These are phyloP conservation scores for Nomada goodeniana DNA, from an alignment of 2,888 invertebrate genomes.

Conservation along the genomic window DNA sequence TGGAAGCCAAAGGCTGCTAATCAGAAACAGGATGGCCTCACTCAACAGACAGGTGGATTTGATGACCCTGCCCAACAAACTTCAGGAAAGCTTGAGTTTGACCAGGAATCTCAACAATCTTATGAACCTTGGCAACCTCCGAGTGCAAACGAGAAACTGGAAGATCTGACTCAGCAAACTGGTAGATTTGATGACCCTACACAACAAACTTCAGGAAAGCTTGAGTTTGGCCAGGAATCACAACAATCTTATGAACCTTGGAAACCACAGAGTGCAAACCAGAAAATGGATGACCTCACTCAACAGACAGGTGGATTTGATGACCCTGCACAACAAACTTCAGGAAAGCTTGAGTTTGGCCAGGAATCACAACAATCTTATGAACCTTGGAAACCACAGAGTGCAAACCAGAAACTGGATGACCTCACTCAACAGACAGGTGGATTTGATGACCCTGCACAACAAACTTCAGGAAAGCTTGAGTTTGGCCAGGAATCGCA, in stretches of 20 bases:
- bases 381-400: slow-evolving; percentile 24
- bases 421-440: slow-evolving; percentile 61
- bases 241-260: slow-evolving; percentile 53
- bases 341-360: slow-evolving; percentile 60
- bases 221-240: slow-evolving; percentile 29
- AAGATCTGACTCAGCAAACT: slow-evolving; percentile 35
- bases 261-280: not conserved
- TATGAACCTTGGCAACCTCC: slow-evolving; percentile 33
- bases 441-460: slow-evolving; percentile 54
- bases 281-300: slow-evolving; percentile 46
- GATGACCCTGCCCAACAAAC: slow-evolving; percentile 74
- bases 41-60: slow-evolving; percentile 60
- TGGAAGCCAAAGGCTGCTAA: not conserved
- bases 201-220: slow-evolving; percentile 50
- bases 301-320: slow-evolving; percentile 49
- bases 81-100: slow-evolving; percentile 61
- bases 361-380: slow-evolving; percentile 40
- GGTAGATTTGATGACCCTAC: slow-evolving; percentile 60
- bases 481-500: slow-evolving; percentile 43
- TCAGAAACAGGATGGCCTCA: slow-evolving; percentile 38
- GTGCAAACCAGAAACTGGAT: slow-evolving; percentile 28
- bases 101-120: slow-evolving; percentile 36
- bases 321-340: slow-evolving; percentile 58
- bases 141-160: slow-evolving; percentile 34
- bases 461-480: slow-evolving; percentile 54